Percentiles rank a stretch among this genome's conserved stretches.
Conservation (phyloP, 2,113 vertebrate species). For the Paralichthys olivaceus region DNA sequence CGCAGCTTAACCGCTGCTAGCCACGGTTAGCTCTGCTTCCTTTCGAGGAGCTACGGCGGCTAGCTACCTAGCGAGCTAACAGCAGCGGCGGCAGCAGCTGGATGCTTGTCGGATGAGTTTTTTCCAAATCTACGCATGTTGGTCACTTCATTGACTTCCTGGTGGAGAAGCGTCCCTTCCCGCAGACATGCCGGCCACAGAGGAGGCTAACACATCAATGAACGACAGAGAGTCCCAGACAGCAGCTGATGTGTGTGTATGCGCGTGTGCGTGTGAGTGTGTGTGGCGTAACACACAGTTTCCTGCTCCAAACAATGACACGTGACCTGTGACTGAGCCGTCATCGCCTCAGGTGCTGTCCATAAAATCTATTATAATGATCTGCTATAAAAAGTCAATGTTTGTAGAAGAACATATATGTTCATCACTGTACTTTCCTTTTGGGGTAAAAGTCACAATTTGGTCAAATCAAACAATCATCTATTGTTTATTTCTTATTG, state of each 20-base stretch:
- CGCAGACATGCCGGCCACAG: slow-evolving; percentile 15
- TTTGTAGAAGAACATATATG: no score
- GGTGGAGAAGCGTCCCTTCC: neutral
- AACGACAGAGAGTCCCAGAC: slow-evolving; percentile 14
- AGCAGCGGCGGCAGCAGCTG: slow-evolving; percentile 44
- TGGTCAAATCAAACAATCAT: neutral
- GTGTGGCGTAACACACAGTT: slow-evolving; percentile 41
- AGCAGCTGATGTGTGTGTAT: slow-evolving; percentile 16
- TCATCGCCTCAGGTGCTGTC: slow-evolving; percentile 31
- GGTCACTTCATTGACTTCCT: slow-evolving; percentile 10
- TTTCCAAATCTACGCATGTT: slow-evolving; percentile 58
- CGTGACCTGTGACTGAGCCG: slow-evolving; percentile 56
- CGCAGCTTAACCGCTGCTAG: slow-evolving; percentile 31
- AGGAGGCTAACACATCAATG: neutral
- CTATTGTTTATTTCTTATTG: neutral
- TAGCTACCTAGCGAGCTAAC: slow-evolving; percentile 61
- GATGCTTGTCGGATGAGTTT: slow-evolving; percentile 39
- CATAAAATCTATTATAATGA: neutral
- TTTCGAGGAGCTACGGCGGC: slow-evolving; percentile 40
- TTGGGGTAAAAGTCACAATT: neutral
- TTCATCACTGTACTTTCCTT: no score
- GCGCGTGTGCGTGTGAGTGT: slow-evolving; percentile 12
- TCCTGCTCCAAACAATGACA: slow-evolving; percentile 76
- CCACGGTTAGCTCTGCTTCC: slow-evolving; percentile 57
- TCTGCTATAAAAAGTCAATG: no score